Conservation (phyloP, 2,797 vertebrate genomes). For the Trachops cirrhosus region DNA sequence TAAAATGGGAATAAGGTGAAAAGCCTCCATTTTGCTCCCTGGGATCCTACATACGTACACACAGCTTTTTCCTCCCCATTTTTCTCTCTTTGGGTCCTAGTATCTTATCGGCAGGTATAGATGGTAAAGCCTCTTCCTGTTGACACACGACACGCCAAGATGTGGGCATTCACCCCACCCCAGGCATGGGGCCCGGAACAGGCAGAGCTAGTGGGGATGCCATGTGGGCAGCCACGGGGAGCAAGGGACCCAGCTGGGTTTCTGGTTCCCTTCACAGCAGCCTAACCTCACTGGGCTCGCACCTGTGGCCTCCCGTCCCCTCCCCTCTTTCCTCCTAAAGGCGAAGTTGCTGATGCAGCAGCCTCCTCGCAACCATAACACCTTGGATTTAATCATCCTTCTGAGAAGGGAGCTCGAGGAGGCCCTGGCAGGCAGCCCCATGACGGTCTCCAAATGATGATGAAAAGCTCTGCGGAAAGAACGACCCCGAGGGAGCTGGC, state of each 20-base stretch:
- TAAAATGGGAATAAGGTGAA: neutral
- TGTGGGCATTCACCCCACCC: neutral
- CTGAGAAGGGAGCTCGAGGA: neutral
- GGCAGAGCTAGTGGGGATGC: no score
- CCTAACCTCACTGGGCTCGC: neutral
- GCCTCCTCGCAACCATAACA: no score
- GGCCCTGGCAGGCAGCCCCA: neutral
- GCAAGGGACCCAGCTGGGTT: neutral
- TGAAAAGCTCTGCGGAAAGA: neutral
- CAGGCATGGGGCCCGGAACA: neutral
- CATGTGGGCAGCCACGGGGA: fast-evolving
- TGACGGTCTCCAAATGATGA: neutral
- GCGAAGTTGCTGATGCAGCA: neutral
- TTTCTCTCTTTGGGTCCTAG: neutral
- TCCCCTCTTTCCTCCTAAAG: neutral
- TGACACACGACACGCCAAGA: no score
- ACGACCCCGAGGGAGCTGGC: neutral
- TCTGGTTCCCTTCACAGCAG: neutral
- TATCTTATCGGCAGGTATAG: neutral
- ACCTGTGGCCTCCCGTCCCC: fast-evolving
- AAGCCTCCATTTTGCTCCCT: no score
- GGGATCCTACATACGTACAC: neutral
- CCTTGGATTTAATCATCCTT: neutral
- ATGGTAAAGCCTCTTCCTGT: neutral
- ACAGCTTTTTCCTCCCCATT: neutral